phyloP scores from a whole-genome alignment of 2,888 invertebrate genomes.

The Pasiphila rectangulata region DNA sequence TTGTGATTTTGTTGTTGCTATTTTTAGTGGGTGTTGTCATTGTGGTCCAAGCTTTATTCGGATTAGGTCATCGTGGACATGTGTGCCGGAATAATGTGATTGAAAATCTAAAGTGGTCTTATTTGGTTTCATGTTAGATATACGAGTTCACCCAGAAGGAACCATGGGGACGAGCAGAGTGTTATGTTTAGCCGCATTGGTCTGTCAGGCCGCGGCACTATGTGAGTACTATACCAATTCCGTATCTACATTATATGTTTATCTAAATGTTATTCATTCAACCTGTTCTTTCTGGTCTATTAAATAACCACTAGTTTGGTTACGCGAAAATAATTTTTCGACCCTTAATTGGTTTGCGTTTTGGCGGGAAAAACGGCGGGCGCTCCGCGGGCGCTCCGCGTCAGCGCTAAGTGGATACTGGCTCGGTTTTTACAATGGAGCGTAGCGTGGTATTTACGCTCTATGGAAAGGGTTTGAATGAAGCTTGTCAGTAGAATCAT shows the following conservation, averaged over 20 bases:
- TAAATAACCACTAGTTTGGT: too few relatives aligned
- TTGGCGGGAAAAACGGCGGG: too few relatives aligned
- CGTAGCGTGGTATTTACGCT: too few relatives aligned
- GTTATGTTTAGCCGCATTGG: slow-evolving; percentile 61
- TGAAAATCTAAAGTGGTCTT: slow-evolving; percentile 56
- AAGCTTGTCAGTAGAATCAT: too few relatives aligned
- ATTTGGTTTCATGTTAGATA: slow-evolving; percentile 73
- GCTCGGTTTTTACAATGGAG: too few relatives aligned
- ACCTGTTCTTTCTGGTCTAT: slow-evolving; percentile 36
- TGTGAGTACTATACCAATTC: slow-evolving; percentile 61
- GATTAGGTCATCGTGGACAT: slow-evolving; percentile 80
- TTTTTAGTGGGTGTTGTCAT: slow-evolving; percentile 83
- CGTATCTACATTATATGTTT: slow-evolving; percentile 26
- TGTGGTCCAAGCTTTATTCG: slow-evolving; percentile 66
- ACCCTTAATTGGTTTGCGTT: too few relatives aligned
- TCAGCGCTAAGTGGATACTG: too few relatives aligned
- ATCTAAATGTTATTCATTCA: slow-evolving; percentile 44
- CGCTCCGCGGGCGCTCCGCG: too few relatives aligned
- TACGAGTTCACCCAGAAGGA: slow-evolving; percentile 62
- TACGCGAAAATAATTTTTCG: too few relatives aligned
- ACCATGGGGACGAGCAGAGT: slow-evolving; percentile 67
- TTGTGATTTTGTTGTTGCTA: slow-evolving; percentile 74
- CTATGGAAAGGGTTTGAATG: too few relatives aligned
- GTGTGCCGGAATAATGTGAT: slow-evolving; percentile 72
- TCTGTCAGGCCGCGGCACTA: slow-evolving; percentile 64